phyloP scores from a whole-genome alignment of 2,113 vertebrate species.

The Sclerurus mexicanus region DNA sequence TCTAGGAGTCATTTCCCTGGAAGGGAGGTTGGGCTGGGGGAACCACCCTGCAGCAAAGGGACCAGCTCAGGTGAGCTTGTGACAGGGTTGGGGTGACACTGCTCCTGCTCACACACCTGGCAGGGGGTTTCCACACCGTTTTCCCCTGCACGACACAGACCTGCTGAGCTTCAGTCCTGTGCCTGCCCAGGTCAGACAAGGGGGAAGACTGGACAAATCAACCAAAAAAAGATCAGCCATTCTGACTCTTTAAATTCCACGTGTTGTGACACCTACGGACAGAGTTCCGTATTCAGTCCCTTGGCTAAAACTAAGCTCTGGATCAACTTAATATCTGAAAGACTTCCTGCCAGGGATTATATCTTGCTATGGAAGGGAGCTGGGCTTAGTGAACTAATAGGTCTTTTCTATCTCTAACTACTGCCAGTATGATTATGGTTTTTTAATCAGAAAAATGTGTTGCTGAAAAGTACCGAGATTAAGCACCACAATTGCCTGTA shows the following conservation, averaged over 20 bases:
- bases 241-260: background rate
- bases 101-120: background rate
- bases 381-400: constrained; percentile 45
- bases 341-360: constrained; percentile 46
- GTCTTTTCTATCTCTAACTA: constrained; percentile 55
- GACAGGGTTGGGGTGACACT: fast-evolving
- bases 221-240: background rate
- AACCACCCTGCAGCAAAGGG: background rate
- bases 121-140: fast-evolving
- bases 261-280: background rate
- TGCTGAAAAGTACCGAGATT: constrained; percentile 60
- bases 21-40: fast-evolving
- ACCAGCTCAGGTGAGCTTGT: fast-evolving
- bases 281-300: background rate
- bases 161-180: fast-evolving
- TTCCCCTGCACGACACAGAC: fast-evolving
- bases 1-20: background rate
- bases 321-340: constrained; percentile 14
- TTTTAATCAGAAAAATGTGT: constrained; percentile 68
- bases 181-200: background rate
- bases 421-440: constrained; percentile 49
- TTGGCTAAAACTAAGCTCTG: constrained; percentile 30
- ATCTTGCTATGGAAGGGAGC: constrained; percentile 25
- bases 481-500: constrained; percentile 59
- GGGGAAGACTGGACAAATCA: background rate